These are phyloP conservation scores for Cnemophilus loriae DNA, from an alignment of 2,113 vertebrate genomes.

Conservation along the genomic window DNA sequence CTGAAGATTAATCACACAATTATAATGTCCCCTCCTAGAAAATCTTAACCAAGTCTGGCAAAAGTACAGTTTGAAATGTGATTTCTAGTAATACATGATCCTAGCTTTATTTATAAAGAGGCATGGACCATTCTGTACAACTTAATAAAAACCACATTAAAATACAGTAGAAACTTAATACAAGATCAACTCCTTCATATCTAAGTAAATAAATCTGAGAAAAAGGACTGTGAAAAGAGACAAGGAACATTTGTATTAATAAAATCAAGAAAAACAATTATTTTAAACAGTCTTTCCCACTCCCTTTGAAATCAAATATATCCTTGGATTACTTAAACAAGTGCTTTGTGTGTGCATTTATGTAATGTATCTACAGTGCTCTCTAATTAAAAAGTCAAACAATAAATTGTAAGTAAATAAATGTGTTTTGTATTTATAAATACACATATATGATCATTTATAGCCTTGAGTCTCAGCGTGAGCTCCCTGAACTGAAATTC, in stretches of 20 bases:
- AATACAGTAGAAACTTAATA: conserved; percentile 10
- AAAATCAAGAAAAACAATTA: background rate
- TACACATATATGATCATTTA: background rate
- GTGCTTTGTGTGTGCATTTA: background rate
- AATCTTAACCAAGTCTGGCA: conserved; percentile 23
- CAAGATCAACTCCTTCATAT: background rate
- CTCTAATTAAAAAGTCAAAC: conserved; percentile 5
- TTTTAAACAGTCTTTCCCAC: background rate
- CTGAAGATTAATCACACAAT: conserved; percentile 58
- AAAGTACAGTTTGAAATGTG: conserved; percentile 32
- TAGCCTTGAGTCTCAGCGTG: background rate
- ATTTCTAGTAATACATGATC: conserved; percentile 27
- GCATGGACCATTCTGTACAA: background rate
- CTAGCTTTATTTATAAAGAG: conserved; percentile 20
- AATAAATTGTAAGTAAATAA: background rate
- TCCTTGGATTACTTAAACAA: background rate
- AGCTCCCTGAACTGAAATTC: conserved; percentile 1
- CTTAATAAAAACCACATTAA: conserved; percentile 39
- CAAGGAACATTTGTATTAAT: background rate
- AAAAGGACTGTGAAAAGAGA: background rate
- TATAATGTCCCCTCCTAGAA: conserved; percentile 43
- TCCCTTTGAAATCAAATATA: background rate
- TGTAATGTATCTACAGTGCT: background rate
- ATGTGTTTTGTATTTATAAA: background rate
- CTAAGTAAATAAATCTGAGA: background rate